These are phyloP conservation scores for Echiichthys vipera DNA, from an alignment of 2,797 vertebrate genomes.

Conservation along the genomic window DNA sequence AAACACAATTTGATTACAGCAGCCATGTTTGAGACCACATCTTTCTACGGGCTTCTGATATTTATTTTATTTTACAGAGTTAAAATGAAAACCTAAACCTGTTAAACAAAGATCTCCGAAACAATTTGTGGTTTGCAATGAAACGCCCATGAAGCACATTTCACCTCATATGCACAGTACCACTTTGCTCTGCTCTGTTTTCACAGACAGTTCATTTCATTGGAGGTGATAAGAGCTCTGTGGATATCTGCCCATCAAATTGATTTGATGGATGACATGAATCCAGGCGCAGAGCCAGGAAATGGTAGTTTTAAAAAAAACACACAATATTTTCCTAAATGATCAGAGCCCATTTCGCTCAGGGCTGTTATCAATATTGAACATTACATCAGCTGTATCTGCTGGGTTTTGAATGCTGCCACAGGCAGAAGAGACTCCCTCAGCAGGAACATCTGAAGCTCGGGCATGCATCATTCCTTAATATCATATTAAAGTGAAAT, in stretches of 20 bases:
- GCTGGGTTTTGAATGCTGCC: slow-evolving; percentile 60
- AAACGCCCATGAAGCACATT: slow-evolving; percentile 1
- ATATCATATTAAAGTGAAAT: slow-evolving; percentile 86
- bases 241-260: slow-evolving; percentile 67
- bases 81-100: slow-evolving; percentile 9
- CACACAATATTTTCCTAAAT: slow-evolving; percentile 81
- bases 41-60: neutral
- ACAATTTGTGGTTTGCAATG: slow-evolving; percentile 7
- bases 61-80: neutral
- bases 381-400: slow-evolving; percentile 79
- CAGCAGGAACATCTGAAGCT: slow-evolving; percentile 54
- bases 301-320: slow-evolving; percentile 32
- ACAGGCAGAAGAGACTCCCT: slow-evolving; percentile 54
- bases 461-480: slow-evolving; percentile 85
- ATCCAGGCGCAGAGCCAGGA: slow-evolving; percentile 56
- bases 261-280: slow-evolving; percentile 49
- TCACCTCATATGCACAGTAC: neutral
- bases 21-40: neutral
- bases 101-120: slow-evolving; percentile 13
- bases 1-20: neutral
- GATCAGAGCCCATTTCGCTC: slow-evolving; percentile 79
- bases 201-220: slow-evolving; percentile 57
- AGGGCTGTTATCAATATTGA: slow-evolving; percentile 83
- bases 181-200: slow-evolving; percentile 38
- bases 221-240: slow-evolving; percentile 58